These are phyloP conservation scores for Protaetia brevitarsis DNA, from an alignment of 1,140 invertebrate species.

Conservation along the genomic window DNA sequence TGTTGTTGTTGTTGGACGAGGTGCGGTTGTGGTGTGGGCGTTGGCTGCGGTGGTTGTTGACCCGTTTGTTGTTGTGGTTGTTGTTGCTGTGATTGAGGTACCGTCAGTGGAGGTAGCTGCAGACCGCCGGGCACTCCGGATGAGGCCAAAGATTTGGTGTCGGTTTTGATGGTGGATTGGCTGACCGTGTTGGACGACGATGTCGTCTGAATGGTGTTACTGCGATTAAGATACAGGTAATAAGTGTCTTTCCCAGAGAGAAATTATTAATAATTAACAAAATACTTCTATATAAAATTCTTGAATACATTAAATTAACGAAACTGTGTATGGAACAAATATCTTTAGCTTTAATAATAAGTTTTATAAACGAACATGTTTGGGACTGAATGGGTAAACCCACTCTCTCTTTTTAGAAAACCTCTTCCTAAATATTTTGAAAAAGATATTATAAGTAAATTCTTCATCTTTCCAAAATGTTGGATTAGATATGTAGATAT, in stretches of 20 bases:
- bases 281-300: neutral
- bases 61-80: conserved; percentile 17
- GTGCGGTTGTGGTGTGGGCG: conserved; percentile 23
- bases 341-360: too few species aligned
- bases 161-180: conserved; percentile 10
- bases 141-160: neutral
- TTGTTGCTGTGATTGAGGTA: conserved; percentile 31
- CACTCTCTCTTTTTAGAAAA: too few species aligned
- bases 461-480: too few species aligned
- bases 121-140: neutral
- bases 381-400: too few species aligned
- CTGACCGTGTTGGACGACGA: conserved; percentile 8
- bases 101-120: conserved; percentile 31
- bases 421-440: too few species aligned
- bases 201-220: conserved; percentile 13
- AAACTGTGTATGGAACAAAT: too few species aligned
- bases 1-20: conserved; percentile 35
- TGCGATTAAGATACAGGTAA: neutral
- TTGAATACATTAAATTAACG: too few species aligned
- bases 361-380: too few species aligned
- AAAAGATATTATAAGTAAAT: too few species aligned
- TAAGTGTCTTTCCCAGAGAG: neutral
- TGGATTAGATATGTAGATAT: too few species aligned
- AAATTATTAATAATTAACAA: neutral
- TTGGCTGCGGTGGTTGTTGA: conserved; percentile 14